Conservation (phyloP, 1,140 invertebrate species). For the Tetranychus urticae region DNA sequence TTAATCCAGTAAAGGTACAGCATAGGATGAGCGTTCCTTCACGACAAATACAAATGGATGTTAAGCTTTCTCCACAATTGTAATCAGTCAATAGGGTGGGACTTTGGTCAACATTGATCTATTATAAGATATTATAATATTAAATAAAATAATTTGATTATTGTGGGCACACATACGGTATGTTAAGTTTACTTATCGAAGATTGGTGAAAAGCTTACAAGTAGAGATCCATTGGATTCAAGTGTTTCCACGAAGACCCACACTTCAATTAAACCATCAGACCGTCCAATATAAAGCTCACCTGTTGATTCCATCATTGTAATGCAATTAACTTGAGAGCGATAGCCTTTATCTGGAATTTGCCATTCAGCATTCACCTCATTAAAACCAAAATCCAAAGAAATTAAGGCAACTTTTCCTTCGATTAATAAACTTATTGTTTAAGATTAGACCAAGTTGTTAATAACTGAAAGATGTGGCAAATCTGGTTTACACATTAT, state of each 20-base stretch:
- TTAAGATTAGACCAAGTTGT: too few relatives aligned
- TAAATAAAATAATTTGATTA: neutral
- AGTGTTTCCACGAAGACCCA: neutral
- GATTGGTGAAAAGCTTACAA: neutral
- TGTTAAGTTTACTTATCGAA: neutral
- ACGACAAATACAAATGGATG: slow-evolving; percentile 44
- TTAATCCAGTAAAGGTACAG: slow-evolving; percentile 9
- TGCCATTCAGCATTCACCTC: slow-evolving; percentile 18
- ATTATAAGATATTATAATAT: too few relatives aligned
- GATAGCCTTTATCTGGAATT: slow-evolving; percentile 10
- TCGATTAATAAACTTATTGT: slow-evolving; percentile 26
- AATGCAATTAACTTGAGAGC: slow-evolving; percentile 3
- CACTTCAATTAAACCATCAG: slow-evolving; percentile 7
- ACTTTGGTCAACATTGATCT: neutral
- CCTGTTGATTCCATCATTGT: neutral
- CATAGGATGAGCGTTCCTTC: slow-evolving; percentile 27
- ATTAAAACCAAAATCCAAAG: slow-evolving; percentile 10
- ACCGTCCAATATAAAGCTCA: slow-evolving; percentile 7
- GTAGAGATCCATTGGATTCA: neutral
- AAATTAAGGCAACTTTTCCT: slow-evolving; percentile 46
- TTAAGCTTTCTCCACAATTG: slow-evolving; percentile 59
- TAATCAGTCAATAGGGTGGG: slow-evolving; percentile 18
- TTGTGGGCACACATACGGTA: neutral
- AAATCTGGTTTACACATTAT: too few relatives aligned
- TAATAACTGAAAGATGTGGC: too few relatives aligned